A percentile compares a stretch with the other conserved stretches of the same genome.
phyloP scores from a whole-genome alignment of 2,888 invertebrate species.

The Trisateles emortualis region DNA sequence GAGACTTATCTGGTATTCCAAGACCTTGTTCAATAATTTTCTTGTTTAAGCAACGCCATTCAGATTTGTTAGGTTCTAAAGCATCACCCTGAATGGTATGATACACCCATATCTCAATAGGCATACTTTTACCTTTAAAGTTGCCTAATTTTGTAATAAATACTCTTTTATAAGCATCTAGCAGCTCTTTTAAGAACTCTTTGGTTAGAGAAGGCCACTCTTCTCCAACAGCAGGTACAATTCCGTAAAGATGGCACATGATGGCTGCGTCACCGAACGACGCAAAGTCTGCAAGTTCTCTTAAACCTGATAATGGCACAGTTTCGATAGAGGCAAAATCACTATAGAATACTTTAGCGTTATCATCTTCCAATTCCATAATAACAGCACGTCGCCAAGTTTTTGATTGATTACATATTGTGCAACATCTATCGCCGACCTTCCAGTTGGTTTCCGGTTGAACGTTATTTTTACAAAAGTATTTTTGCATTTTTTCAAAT shows the following conservation, averaged over 20 bases:
- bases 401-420: conserved; percentile 76
- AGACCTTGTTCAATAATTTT: conserved; percentile 89
- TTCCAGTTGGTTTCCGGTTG: conserved; percentile 74
- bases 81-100: conserved; percentile 88
- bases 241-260: conserved; percentile 90
- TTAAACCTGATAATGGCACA: conserved; percentile 77
- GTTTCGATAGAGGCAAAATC: conserved; percentile 88
- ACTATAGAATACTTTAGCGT: conserved; percentile 87
- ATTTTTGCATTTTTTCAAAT: conserved; percentile 84
- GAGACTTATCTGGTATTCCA: conserved; percentile 78
- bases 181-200: conserved; percentile 86
- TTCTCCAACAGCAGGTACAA: conserved; percentile 89
- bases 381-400: conserved; percentile 89
- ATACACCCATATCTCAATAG: conserved; percentile 89
- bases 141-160: conserved; percentile 86
- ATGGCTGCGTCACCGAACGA: conserved; percentile 86
- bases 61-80: conserved; percentile 88
- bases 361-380: conserved; percentile 67
- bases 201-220: conserved; percentile 88
- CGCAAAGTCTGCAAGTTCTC: conserved; percentile 83
- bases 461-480: conserved; percentile 69
- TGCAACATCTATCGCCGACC: conserved; percentile 81
- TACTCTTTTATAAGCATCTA: conserved; percentile 79
- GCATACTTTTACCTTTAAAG: conserved; percentile 81
- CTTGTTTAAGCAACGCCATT: conserved; percentile 89